Evolutionary conservation across 2,888 invertebrate species (phyloP).

Genomic region (Microctonus brassicae): DNA sequence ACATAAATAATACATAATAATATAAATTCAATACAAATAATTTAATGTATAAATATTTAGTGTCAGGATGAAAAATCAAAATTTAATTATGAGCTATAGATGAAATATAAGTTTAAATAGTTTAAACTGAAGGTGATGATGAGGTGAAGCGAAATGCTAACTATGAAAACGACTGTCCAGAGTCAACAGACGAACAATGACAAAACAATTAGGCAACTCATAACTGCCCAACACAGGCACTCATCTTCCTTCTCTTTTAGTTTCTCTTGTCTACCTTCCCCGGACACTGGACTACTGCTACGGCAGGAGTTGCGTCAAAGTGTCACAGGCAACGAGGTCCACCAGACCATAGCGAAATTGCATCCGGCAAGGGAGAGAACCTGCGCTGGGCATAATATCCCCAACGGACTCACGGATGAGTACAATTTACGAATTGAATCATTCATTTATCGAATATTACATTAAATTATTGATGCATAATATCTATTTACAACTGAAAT

Average conservation of each 20-base stretch:
- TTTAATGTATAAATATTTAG: too few species aligned
- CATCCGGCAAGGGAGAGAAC: slow-evolving; percentile 46
- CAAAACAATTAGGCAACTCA: slow-evolving; percentile 69
- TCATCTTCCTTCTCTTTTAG: slow-evolving; percentile 40
- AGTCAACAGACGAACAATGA: slow-evolving; percentile 60
- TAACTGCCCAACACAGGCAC: slow-evolving; percentile 65
- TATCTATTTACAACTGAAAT: neutral
- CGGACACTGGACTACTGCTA: slow-evolving; percentile 24
- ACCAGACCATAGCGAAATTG: slow-evolving; percentile 67
- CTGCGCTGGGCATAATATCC: slow-evolving; percentile 59
- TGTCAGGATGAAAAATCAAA: neutral
- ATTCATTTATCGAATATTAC: slow-evolving; percentile 1
- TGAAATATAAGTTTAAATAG: too few species aligned
- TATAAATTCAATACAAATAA: too few species aligned
- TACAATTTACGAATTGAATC: slow-evolving; percentile 14
- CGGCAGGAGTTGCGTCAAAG: slow-evolving; percentile 63
- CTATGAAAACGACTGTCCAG: neutral
- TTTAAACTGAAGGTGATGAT: neutral
- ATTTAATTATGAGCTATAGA: neutral
- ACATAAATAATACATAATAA: too few species aligned
- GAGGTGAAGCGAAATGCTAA: neutral
- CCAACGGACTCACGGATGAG: slow-evolving; percentile 48
- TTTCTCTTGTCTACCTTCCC: slow-evolving; percentile 19
- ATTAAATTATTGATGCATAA: neutral
- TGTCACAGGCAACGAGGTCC: slow-evolving; percentile 67